Conservation (phyloP, 2,888 invertebrate genomes). For the Crocallis elinguaria region DNA sequence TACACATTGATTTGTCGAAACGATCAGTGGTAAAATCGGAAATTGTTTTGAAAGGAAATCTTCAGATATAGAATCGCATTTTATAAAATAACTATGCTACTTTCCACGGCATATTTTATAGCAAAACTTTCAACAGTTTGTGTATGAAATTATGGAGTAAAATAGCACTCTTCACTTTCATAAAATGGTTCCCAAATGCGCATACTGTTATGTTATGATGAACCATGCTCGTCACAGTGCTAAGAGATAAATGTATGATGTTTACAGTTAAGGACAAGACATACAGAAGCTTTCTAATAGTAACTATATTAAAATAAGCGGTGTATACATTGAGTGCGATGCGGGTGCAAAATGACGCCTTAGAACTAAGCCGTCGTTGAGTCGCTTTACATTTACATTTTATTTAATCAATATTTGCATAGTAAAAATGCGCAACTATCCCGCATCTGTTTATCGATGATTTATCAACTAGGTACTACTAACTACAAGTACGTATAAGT, state of each 20-base stretch:
- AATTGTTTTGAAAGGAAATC: conserved; percentile 17
- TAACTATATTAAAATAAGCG: conserved; percentile 32
- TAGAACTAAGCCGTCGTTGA: too few relatives aligned
- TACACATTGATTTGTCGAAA: conserved; percentile 3
- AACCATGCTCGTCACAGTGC: conserved; percentile 16
- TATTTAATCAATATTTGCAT: too few relatives aligned
- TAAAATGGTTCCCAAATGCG: background rate
- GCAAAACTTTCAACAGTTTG: too few relatives aligned
- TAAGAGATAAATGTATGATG: conserved; percentile 26
- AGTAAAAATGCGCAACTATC: too few relatives aligned
- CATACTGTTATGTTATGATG: background rate
- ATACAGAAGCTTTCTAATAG: conserved; percentile 67
- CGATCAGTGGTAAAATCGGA: background rate
- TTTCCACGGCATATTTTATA: background rate
- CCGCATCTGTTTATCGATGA: too few relatives aligned
- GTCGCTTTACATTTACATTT: too few relatives aligned
- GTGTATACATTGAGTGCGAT: conserved; percentile 27
- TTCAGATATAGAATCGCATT: background rate
- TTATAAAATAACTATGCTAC: background rate
- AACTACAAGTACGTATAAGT: too few relatives aligned
- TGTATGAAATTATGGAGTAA: too few relatives aligned
- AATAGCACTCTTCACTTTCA: too few relatives aligned
- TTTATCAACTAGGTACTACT: too few relatives aligned
- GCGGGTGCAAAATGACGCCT: conserved; percentile 20
- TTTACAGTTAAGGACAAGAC: conserved; percentile 49